A percentile compares a stretch with the other conserved stretches of the same genome.
Evolutionary conservation across 2,797 vertebrate species (phyloP).

Genomic region (Carduelis carduelis): DNA sequence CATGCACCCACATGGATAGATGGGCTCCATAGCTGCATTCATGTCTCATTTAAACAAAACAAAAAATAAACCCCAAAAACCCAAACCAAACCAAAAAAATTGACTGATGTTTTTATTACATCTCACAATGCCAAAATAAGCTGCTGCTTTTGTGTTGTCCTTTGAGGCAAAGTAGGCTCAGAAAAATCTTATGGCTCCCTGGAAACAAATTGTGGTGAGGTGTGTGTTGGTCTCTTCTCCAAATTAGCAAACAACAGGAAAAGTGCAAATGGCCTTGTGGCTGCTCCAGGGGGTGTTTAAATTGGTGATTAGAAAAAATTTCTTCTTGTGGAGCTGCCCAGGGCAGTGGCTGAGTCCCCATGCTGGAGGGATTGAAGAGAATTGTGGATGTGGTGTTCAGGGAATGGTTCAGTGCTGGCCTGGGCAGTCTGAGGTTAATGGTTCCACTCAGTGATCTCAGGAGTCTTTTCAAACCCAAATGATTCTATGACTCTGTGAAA

Average conservation of each 20-base stretch:
- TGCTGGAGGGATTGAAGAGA: neutral
- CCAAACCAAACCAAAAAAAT: neutral
- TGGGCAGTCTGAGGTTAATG: fast-evolving
- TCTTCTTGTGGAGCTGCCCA: neutral
- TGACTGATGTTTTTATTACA: neutral
- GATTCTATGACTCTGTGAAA: neutral
- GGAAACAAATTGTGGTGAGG: neutral
- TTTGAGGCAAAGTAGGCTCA: neutral
- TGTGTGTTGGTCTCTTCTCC: neutral
- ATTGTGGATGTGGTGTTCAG: neutral
- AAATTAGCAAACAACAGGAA: neutral
- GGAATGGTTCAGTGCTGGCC: neutral
- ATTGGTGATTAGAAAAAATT: neutral
- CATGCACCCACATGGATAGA: too few relatives aligned
- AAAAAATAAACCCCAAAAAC: neutral
- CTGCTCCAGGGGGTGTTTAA: neutral
- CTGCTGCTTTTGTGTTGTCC: neutral
- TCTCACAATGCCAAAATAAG: neutral
- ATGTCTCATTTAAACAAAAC: neutral
- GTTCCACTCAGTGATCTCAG: neutral
- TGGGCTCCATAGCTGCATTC: neutral
- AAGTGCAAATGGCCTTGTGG: neutral
- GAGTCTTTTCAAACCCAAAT: neutral
- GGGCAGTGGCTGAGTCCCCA: neutral
- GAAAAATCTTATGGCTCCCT: neutral